These are phyloP conservation scores for Rhagonycha lutea DNA, from an alignment of 2,888 invertebrate genomes.

Conservation along the genomic window DNA sequence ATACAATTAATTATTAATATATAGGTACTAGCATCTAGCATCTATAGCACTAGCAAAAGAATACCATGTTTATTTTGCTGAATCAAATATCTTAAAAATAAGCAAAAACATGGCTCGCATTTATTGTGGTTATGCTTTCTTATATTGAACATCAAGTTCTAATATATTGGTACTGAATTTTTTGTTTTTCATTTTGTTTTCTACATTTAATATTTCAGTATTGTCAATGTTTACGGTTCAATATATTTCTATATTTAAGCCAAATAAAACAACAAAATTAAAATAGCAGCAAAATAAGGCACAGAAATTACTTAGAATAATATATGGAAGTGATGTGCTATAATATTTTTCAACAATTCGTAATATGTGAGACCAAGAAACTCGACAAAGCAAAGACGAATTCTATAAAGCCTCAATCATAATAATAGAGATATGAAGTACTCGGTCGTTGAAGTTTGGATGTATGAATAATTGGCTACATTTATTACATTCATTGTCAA, in stretches of 20 bases:
- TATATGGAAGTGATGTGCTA: neutral
- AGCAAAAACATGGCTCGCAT: neutral
- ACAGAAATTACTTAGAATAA: neutral
- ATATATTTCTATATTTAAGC: no score
- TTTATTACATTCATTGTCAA: neutral
- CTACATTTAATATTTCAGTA: neutral
- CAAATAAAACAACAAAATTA: no score
- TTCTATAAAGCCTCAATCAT: no score
- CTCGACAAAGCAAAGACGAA: neutral
- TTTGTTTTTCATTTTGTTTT: neutral
- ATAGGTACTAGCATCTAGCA: neutral
- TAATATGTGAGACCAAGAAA: neutral
- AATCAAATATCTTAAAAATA: neutral
- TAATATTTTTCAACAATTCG: neutral
- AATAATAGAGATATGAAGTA: no score
- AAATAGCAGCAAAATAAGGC: no score
- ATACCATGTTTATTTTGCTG: neutral
- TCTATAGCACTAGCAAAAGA: no score
- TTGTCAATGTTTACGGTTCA: neutral
- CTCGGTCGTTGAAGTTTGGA: no score
- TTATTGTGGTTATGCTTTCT: neutral
- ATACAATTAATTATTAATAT: neutral
- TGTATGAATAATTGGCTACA: neutral
- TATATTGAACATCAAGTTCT: neutral
- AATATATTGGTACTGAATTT: neutral